Evolutionary conservation across 2,888 invertebrate genomes (phyloP).

Genomic region (Corbicula japonica): DNA sequence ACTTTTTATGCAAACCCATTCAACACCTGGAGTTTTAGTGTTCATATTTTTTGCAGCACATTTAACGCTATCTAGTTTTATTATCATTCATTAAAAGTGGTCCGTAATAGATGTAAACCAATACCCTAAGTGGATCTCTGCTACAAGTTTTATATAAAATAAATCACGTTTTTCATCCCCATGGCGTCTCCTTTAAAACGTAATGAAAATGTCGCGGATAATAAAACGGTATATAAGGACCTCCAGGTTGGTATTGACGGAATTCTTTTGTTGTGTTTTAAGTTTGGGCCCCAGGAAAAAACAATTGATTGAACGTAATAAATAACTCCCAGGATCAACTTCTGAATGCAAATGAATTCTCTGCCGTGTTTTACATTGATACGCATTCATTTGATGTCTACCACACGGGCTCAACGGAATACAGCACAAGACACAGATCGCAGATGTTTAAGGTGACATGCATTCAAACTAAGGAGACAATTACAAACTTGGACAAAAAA

Average conservation of each 20-base stretch:
- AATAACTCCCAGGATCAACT: not conserved
- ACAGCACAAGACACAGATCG: no score
- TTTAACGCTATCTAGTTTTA: conserved; percentile 12
- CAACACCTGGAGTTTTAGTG: conserved; percentile 22
- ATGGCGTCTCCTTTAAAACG: conserved; percentile 22
- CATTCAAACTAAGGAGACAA: no score
- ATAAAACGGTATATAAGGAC: conserved; percentile 20
- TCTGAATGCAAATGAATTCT: conserved; percentile 6
- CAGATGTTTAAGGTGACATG: no score
- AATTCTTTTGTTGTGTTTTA: conserved; percentile 11
- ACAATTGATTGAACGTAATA: conserved; percentile 15
- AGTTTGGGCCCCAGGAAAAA: not conserved
- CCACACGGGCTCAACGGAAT: no score
- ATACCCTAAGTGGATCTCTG: conserved; percentile 14
- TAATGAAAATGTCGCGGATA: conserved; percentile 25
- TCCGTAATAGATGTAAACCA: conserved; percentile 15
- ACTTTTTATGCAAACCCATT: conserved; percentile 2
- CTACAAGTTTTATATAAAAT: conserved; percentile 21
- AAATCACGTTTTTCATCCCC: conserved; percentile 32
- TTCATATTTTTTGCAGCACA: conserved; percentile 12
- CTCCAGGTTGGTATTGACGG: conserved; percentile 18
- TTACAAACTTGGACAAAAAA: no score
- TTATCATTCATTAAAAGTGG: conserved; percentile 23
- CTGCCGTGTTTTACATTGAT: not conserved
- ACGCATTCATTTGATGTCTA: not conserved